Conservation (phyloP, 1,140 invertebrate species). For the Orchestia grillus region DNA sequence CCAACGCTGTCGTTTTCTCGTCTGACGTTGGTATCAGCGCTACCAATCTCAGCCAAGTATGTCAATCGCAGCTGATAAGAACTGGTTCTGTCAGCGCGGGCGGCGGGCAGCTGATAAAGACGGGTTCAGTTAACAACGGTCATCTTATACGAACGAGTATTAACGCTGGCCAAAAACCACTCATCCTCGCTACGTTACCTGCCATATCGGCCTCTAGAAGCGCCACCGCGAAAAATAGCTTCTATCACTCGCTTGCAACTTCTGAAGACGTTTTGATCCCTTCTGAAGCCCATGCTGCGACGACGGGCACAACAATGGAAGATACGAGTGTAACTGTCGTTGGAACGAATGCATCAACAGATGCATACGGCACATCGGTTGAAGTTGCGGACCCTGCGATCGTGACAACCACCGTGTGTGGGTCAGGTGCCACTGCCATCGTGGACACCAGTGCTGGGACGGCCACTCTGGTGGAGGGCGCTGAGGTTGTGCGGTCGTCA, state of each 20-base stretch:
- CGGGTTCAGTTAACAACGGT: not conserved
- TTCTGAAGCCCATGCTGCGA: not conserved
- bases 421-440: slow-evolving; percentile 61
- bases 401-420: slow-evolving; percentile 17
- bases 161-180: not conserved
- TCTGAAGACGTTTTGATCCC: not conserved
- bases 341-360: not conserved
- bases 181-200: not conserved
- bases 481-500: slow-evolving; percentile 64
- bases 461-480: slow-evolving; percentile 64
- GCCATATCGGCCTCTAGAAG: not conserved
- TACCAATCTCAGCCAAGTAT: not conserved
- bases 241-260: not conserved
- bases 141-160: not conserved
- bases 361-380: not conserved
- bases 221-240: not conserved
- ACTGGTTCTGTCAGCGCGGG: not conserved
- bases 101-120: slow-evolving; percentile 3
- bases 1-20: not conserved
- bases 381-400: not conserved
- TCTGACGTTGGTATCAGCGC: slow-evolving; percentile 39
- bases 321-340: not conserved
- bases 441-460: slow-evolving; percentile 63
- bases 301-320: not conserved
- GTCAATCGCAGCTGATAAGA: slow-evolving; percentile 32